phyloP scores from a whole-genome alignment of 2,797 vertebrate species.

The Fratercula arctica region DNA sequence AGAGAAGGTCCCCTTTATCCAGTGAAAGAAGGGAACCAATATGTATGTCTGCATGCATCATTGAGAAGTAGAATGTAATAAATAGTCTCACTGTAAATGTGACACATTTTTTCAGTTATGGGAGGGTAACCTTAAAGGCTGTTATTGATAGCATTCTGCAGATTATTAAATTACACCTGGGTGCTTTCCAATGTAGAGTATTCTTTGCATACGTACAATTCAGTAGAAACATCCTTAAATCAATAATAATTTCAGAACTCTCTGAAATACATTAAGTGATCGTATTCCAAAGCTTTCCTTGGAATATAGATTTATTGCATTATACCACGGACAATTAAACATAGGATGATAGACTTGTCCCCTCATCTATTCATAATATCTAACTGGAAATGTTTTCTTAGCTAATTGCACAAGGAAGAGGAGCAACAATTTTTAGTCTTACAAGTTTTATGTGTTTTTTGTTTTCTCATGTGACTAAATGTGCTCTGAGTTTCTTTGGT shows the following conservation, averaged over 20 bases:
- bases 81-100: not conserved
- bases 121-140: not conserved
- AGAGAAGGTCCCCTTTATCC: not conserved
- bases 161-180: not conserved
- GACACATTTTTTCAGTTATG: not conserved
- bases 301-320: conserved; percentile 35
- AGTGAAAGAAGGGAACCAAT: not conserved
- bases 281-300: not conserved
- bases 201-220: not conserved
- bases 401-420: not conserved
- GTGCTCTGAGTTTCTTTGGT: not conserved
- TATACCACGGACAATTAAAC: conserved; percentile 30
- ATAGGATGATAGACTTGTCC: not conserved
- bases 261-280: not conserved
- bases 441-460: not conserved
- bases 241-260: conserved; percentile 22
- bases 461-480: not conserved
- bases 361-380: conserved; percentile 23
- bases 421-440: not conserved
- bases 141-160: not conserved
- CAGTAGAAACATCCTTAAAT: not conserved
- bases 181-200: not conserved
- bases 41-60: not conserved
- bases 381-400: conserved; percentile 32
- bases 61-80: not conserved